Conservation (phyloP, 2,888 invertebrate species). For the Drosophila prostipennis region DNA sequence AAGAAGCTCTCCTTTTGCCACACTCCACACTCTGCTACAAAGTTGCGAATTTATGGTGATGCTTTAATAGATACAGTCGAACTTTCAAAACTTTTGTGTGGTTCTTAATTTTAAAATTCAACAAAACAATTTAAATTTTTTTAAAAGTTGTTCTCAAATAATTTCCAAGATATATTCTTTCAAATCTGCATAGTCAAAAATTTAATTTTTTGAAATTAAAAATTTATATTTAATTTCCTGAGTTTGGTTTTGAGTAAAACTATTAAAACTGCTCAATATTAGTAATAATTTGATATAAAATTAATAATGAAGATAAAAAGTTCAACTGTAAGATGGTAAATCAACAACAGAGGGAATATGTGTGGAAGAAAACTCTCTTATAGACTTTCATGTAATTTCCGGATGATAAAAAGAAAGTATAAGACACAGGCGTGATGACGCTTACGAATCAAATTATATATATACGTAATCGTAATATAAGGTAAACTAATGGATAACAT, state of each 20-base stretch:
- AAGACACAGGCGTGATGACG: slow-evolving; percentile 49
- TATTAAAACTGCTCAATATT: neutral
- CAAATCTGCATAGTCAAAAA: neutral
- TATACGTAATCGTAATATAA: slow-evolving; percentile 23
- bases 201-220: neutral
- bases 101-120: too few relatives aligned
- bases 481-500: slow-evolving; percentile 39
- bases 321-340: neutral
- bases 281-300: neutral
- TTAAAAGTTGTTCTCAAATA: too few relatives aligned
- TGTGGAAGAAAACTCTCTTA: neutral
- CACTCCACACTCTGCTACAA: slow-evolving; percentile 21
- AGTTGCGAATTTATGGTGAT: slow-evolving; percentile 6
- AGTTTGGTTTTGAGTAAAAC: neutral
- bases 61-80: neutral
- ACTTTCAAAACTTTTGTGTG: neutral
- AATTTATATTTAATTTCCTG: neutral
- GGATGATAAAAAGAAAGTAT: slow-evolving; percentile 16
- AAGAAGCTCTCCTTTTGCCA: slow-evolving; percentile 5
- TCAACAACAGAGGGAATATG: neutral
- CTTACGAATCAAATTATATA: slow-evolving; percentile 26
- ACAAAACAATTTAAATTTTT: too few relatives aligned
- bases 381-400: neutral
- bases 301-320: neutral
- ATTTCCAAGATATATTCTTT: too few relatives aligned